Percentiles rank a stretch among this genome's conserved stretches.
phyloP scores from a whole-genome alignment of 2,797 vertebrate genomes.

The Melanotaenia maccullochi region DNA sequence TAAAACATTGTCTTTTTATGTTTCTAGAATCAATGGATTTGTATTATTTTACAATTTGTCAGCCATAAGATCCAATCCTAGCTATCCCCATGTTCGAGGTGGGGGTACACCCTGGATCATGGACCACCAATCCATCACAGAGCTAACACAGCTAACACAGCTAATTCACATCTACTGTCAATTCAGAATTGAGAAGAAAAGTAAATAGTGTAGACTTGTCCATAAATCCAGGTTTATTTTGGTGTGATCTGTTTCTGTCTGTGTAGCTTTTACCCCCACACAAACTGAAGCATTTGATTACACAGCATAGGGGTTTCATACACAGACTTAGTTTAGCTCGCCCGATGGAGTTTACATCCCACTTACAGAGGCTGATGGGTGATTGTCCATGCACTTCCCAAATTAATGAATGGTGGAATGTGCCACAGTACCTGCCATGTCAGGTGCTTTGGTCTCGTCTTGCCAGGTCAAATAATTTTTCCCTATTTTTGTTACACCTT shows the following conservation, averaged over 20 bases:
- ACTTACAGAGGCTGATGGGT: no score
- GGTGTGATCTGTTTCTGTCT: no score
- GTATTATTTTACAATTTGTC: no score
- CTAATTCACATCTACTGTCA: not conserved
- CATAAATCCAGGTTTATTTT: no score
- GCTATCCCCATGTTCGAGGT: not conserved
- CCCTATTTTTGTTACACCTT: not conserved
- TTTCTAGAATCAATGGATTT: no score
- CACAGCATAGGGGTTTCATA: not conserved
- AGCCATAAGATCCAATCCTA: not conserved
- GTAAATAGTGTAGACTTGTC: not conserved
- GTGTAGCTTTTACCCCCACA: no score
- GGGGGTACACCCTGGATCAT: no score
- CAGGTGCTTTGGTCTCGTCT: not conserved
- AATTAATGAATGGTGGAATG: no score
- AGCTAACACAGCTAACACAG: not conserved
- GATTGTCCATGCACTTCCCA: no score
- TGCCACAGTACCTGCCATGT: not conserved
- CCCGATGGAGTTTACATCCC: not conserved
- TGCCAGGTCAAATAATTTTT: not conserved
- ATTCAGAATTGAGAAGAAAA: not conserved
- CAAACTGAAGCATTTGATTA: no score
- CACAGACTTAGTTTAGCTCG: not conserved
- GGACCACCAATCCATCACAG: not conserved
- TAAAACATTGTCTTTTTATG: not conserved